Conservation (phyloP, 2,113 vertebrate species). For the Motacilla tschutschensis region DNA sequence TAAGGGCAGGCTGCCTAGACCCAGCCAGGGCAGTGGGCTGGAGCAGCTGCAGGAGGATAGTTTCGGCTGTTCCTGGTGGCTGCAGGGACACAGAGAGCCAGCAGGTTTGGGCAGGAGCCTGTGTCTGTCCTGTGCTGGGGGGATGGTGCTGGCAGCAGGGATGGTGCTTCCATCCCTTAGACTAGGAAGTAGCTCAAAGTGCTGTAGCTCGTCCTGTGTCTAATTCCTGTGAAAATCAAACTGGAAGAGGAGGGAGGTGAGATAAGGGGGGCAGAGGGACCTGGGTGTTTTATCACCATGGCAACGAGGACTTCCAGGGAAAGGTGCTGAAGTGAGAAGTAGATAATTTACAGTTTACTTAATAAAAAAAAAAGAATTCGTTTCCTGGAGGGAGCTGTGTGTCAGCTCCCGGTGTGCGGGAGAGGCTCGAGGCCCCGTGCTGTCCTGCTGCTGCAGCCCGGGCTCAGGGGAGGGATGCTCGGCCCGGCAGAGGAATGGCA, state of each 20-base stretch:
- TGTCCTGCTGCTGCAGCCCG: background rate
- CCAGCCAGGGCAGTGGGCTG: rapidly evolving
- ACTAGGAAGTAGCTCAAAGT: background rate
- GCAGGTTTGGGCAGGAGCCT: background rate
- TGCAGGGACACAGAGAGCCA: rapidly evolving
- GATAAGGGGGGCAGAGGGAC: background rate
- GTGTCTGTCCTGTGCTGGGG: background rate
- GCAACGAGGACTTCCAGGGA: slow-evolving; percentile 21
- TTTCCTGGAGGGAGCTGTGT: background rate
- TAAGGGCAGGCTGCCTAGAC: background rate
- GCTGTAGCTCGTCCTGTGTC: background rate
- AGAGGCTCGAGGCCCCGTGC: background rate
- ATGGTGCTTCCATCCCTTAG: background rate
- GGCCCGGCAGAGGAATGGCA: background rate
- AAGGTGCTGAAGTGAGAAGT: slow-evolving; percentile 26
- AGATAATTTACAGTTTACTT: slow-evolving; percentile 18
- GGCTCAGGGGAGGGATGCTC: background rate
- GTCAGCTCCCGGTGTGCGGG: background rate
- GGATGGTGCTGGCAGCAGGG: background rate
- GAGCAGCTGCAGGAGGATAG: background rate
- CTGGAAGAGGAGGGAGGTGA: background rate
- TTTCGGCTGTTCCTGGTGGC: rapidly evolving
- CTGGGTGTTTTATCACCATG: slow-evolving; percentile 6
- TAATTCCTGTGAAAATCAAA: background rate
- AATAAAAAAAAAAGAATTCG: background rate